Percentiles rank a stretch among this genome's conserved stretches.
These are phyloP conservation scores for Gymnarchus niloticus DNA, from an alignment of 2,113 vertebrate species.

Conservation along the genomic window DNA sequence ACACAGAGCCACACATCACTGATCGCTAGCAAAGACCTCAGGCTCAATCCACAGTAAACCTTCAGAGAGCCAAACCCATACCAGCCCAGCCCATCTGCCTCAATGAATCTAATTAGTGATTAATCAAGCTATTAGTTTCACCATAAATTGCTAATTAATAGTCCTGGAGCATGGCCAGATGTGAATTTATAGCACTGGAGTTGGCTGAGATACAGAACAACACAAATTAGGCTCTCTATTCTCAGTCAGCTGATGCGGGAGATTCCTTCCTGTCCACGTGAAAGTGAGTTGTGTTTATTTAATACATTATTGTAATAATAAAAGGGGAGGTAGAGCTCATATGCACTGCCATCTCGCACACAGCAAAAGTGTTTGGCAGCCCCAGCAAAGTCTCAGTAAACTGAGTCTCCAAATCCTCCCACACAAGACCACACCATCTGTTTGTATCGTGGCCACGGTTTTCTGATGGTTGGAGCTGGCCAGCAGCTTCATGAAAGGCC, in stretches of 20 bases:
- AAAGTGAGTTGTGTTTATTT: not conserved
- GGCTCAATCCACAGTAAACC: not conserved
- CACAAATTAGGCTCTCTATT: too few species aligned
- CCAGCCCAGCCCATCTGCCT: not conserved
- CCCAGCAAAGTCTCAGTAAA: conserved; percentile 21
- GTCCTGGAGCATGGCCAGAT: too few species aligned
- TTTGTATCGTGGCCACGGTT: conserved; percentile 21
- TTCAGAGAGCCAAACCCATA: not conserved
- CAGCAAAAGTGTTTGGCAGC: not conserved
- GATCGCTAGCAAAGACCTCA: not conserved
- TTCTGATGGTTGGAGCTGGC: not conserved
- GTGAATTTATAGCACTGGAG: not conserved
- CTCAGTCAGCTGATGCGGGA: too few species aligned
- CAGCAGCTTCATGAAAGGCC: not conserved
- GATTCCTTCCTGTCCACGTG: too few species aligned
- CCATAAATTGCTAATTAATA: not conserved
- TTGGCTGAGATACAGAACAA: not conserved
- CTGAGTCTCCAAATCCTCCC: not conserved
- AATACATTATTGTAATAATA: not conserved
- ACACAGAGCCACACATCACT: not conserved
- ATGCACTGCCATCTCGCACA: not conserved
- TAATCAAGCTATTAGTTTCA: too few species aligned
- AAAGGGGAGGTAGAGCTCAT: not conserved
- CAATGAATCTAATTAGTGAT: too few species aligned
- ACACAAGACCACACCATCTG: conserved; percentile 41